Conservation (phyloP, 2,888 invertebrate genomes). For the Leucophora obtusa region DNA sequence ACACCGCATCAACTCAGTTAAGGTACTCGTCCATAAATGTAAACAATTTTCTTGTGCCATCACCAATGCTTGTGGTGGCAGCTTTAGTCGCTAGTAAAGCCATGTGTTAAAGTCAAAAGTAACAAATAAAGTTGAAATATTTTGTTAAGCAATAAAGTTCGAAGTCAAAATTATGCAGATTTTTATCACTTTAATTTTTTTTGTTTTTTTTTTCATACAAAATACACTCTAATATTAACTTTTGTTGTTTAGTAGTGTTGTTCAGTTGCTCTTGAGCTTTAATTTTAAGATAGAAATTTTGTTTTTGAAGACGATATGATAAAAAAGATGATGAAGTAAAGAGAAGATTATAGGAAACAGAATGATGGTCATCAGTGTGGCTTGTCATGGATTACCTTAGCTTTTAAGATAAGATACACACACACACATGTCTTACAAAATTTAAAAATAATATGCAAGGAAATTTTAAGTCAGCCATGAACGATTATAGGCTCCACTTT, state of each 20-base stretch:
- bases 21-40: conserved; percentile 44
- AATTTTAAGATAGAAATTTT: conserved; percentile 16
- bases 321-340: conserved; percentile 3
- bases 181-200: conserved; percentile 48
- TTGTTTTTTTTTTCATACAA: conserved; percentile 11
- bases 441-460: neutral
- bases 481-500: neutral
- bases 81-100: conserved; percentile 1
- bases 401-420: conserved; percentile 49
- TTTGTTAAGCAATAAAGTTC: conserved; percentile 56
- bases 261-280: conserved; percentile 21
- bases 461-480: neutral
- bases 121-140: conserved; percentile 27
- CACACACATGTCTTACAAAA: conserved; percentile 10
- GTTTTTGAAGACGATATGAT: neutral
- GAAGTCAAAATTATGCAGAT: conserved; percentile 60
- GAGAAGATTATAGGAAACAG: conserved; percentile 15
- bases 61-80: conserved; percentile 1
- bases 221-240: conserved; percentile 47
- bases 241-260: conserved; percentile 25
- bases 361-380: conserved; percentile 31
- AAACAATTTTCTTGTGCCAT: conserved; percentile 41
- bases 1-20: conserved; percentile 24
- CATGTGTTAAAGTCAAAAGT: conserved; percentile 28
- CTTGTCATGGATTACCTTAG: conserved; percentile 56